Percentiles rank a stretch among this genome's conserved stretches.
phyloP scores from a whole-genome alignment of 2,888 invertebrate genomes.

The Drosophila kuntzei region DNA sequence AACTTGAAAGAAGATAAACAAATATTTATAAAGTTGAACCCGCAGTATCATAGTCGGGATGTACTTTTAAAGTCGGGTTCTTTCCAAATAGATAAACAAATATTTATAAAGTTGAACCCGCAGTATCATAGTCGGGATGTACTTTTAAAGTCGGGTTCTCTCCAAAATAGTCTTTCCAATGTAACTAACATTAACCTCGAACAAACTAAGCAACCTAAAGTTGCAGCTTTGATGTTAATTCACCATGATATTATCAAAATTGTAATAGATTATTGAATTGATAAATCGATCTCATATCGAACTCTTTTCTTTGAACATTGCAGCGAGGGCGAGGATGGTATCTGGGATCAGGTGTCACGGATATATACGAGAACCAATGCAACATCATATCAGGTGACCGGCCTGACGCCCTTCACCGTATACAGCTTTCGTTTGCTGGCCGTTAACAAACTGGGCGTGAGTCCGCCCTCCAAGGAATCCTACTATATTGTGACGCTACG shows the following conservation, averaged over 20 bases:
- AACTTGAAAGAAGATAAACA: too few relatives aligned
- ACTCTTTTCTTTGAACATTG: neutral
- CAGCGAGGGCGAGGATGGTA: conserved; percentile 90
- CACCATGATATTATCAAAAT: neutral
- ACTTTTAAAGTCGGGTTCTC: too few relatives aligned
- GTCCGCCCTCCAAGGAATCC: conserved; percentile 89
- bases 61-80: too few relatives aligned
- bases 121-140: too few relatives aligned
- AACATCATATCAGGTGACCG: conserved; percentile 89
- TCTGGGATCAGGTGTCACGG: conserved; percentile 88
- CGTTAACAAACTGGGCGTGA: conserved; percentile 90
- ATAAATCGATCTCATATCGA: neutral
- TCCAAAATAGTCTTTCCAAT: too few relatives aligned
- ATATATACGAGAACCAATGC: conserved; percentile 88
- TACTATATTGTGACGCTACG: conserved; percentile 91
- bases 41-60: too few relatives aligned
- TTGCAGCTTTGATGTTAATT: neutral
- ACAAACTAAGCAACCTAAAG: neutral
- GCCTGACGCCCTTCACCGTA: conserved; percentile 90
- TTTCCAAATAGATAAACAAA: too few relatives aligned
- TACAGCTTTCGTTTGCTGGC: conserved; percentile 91
- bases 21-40: too few relatives aligned
- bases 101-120: too few relatives aligned
- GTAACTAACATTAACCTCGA: too few relatives aligned
- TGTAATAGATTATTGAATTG: neutral